Base-by-base conservation (phyloP, 1,140 invertebrate species). In the Hypsibius dujardini region DNA sequence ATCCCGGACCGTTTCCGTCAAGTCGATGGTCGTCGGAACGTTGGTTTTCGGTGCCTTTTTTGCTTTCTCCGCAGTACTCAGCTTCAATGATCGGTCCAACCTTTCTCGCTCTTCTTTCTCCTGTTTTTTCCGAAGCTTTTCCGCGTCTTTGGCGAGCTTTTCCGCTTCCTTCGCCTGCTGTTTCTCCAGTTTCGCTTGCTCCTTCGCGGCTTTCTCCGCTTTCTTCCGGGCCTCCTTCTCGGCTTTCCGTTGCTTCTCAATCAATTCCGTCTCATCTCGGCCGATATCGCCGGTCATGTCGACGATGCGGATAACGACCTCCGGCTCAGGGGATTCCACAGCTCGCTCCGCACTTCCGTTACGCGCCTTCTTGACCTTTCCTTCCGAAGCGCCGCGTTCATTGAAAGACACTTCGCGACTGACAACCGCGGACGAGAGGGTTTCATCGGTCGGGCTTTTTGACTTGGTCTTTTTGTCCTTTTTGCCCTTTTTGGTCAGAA, bases 31-130 rank as follows among this genome's bases (percentile, higher is more conserved):
- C 28, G 28, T 28, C 28, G 28, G 28, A 28, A 28, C 28, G 28
- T 28, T 28, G 28, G 28, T 28, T 28, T 28, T 28, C 28, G 28
- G 28, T 28, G 28, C 28, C 28, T 67, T 42, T 42, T 67, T 67
- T 42, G 62, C 12, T 67, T 67, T 67, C 62, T 67, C 42, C 62
- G 12, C 42, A 42, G 12, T 67, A 7, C 12, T 3, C 12, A 7
- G 3, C 62, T 67, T 67, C 42, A 7, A 7, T 7, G 12, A 12
- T 67, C 3, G 3, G 12, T 67, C 42, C 12, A 42, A 3, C 45
- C 12, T 3, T 45, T 67, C 42, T 42, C 42, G 62, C 42, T 12
- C 62, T 67, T 67, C 62, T 42, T 67, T 67, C 62, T 67, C 62
- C 62, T 7, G 12, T 42, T 67, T 67, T 42, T 67, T 42, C 12